Base-by-base conservation (phyloP, 30 jellyfish, hydroid and myxozoan genomes). In the Rhopilema esculentum region DNA sequence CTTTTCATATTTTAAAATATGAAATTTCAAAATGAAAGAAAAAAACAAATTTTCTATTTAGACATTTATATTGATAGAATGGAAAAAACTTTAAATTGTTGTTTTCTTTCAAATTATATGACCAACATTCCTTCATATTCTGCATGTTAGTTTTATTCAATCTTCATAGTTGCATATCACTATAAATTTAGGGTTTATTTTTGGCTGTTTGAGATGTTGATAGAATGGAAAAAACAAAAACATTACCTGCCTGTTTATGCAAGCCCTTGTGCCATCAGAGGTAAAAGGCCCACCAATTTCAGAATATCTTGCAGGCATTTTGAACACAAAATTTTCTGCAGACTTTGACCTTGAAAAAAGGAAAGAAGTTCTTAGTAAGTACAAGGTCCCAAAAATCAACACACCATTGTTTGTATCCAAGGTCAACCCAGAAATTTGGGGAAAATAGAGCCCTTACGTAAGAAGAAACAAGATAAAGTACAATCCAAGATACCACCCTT, bases 341-440 rank as follows among this genome's bases (percentile, higher is more conserved):
- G 83, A 65, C 19, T 81, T 63, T 67, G 91, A 81, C 82, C 72
- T 25, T 22, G 73, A 27, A 8, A 77, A 77, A 23, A 21, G 91
- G 16, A 81, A 81, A 51, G 84, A 65, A 81, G 65, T 81, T 66
- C 75, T 81, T 22, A 68, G 32, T 20, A 66, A 66, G 9, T 66
- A 66, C 76, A 66, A 66, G 29, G 76, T 66, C 76, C 76, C 49
- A 66, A 66, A 66, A 4, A 66, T 63, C 32, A 16, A 27, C 32
- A n/a, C 76, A 22, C 21, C 69, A 0, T 32, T 77, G 50, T 1
- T 77, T 27, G 73, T 73, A n/a, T 77, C 77, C 76, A 53, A 77
- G 61, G 88, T 53, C 63, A 84, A 84, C 62, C 87, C 51, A 16
- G 71, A 61, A 27, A 69, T 49, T 24, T 70, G 80, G 80, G 57